A percentile compares a stretch with the other conserved stretches of the same genome.
phyloP scores from a whole-genome alignment of 2,797 vertebrate genomes.

The Acridotheres tristis region DNA sequence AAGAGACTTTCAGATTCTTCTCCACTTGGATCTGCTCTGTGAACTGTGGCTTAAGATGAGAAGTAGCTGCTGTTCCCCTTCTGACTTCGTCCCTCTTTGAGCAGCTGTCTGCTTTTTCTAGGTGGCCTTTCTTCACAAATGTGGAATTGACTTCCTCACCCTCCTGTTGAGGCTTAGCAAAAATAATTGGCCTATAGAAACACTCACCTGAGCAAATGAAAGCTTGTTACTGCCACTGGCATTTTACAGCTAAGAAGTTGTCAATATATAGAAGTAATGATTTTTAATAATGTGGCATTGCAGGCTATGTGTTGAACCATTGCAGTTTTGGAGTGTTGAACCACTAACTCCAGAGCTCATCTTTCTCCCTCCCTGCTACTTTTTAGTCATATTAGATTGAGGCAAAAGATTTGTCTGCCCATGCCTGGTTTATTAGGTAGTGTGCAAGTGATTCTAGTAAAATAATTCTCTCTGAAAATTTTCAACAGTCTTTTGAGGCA shows the following conservation, averaged over 20 bases:
- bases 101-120: background rate
- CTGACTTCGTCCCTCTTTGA: background rate
- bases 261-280: background rate
- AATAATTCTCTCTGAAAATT: background rate
- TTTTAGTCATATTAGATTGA: background rate
- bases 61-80: background rate
- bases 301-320: background rate
- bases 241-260: background rate
- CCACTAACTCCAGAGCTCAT: background rate
- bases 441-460: background rate
- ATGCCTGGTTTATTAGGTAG: background rate
- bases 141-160: background rate
- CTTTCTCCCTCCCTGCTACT: background rate
- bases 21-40: background rate
- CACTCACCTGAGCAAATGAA: background rate
- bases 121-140: background rate
- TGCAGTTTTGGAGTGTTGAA: background rate
- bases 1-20: background rate
- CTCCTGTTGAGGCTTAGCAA: background rate
- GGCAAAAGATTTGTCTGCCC: background rate
- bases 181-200: background rate
- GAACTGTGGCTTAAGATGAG: background rate
- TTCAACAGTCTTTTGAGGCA: background rate
- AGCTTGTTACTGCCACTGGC: background rate
- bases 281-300: background rate